phyloP scores from a whole-genome alignment of 2,113 vertebrate genomes.

The Crocuta crocuta region DNA sequence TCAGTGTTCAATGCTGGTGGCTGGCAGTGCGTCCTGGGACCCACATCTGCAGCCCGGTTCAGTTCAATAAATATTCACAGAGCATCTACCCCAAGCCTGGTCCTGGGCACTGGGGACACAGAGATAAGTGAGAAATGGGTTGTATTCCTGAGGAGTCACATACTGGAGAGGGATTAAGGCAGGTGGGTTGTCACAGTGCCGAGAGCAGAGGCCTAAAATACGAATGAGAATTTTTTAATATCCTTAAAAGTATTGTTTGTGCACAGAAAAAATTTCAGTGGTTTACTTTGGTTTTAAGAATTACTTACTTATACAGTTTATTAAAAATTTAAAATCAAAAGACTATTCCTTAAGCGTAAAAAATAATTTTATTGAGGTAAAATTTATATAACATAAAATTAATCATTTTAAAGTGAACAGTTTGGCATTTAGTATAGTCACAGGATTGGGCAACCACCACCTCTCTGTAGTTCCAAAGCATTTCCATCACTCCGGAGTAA shows the following conservation, averaged over 20 bases:
- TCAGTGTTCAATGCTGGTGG: constrained; percentile 77
- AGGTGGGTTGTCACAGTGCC: not conserved
- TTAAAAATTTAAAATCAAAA: constrained; percentile 27
- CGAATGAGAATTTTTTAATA: not conserved
- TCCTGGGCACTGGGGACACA: not conserved
- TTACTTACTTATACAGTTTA: not conserved
- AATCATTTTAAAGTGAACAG: not conserved
- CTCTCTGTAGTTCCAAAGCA: not conserved
- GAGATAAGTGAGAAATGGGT: not conserved
- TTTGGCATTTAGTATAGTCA: not conserved
- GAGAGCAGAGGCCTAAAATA: not conserved
- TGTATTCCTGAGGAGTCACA: not conserved
- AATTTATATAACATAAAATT: not conserved
- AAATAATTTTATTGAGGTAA: constrained; percentile 6
- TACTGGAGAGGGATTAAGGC: not conserved
- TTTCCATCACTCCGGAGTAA: not conserved
- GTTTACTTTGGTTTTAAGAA: constrained; percentile 46
- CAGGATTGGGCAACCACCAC: not conserved
- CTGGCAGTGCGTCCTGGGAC: not conserved
- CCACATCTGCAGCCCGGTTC: not conserved
- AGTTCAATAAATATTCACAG: not conserved
- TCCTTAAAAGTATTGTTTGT: not conserved
- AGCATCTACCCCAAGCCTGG: not conserved
- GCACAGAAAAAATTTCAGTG: not conserved
- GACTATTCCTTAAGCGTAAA: not conserved